Base-by-base conservation (phyloP, 2,888 invertebrate genomes). In the Cryptus armator region DNA sequence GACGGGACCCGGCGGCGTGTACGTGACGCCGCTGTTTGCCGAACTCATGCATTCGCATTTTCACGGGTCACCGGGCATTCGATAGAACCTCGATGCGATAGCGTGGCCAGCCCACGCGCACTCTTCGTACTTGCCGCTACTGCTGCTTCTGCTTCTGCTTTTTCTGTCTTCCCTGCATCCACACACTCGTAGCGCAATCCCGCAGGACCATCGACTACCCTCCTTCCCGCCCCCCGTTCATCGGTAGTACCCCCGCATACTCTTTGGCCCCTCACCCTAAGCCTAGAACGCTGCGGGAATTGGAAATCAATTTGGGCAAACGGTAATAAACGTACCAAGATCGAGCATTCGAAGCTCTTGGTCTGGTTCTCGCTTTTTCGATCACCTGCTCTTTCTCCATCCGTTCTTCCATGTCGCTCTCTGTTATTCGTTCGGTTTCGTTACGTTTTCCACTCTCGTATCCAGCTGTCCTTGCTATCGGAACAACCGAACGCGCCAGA, bases 41-140 rank as follows among this genome's bases (percentile, higher is more conserved):
- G 88, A 91, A 91, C 89, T 90, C 90, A 86, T 88, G 91, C 90
- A 91, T 91, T 91, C 92, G 90, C 90, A 89, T 92, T 93, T 91
- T 92, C 90, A 91, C 90, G 90, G 92, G 91, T 92, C 92, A 91
- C 88, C 87, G 89, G 89, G 89, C 90, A 90, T 92, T 90, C 89
- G 90, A 89, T 86, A 84, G 87, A 84, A 86, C 66, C 83, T 76
- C 70, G 71, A 56, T 67, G 83, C 66, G 83, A 71, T 82, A 85
- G 82, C 75, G 59, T 79, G 75, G 72, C 79, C 71, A 79, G 56
- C 66, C 74, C 67, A 64, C 84, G 62, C 66, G 75, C 71, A 66
- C 79, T 85, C 44, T 75, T 83, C 82, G 82, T 79, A 82, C 79
- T 84, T 78, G 68, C 70, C 29, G 70, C 62, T 51, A 14, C 68